Evolutionary conservation across 2,888 invertebrate species (phyloP), one percentile per base, ranked within the genome.

Genomic region (Iselma pallidipennis): DNA sequence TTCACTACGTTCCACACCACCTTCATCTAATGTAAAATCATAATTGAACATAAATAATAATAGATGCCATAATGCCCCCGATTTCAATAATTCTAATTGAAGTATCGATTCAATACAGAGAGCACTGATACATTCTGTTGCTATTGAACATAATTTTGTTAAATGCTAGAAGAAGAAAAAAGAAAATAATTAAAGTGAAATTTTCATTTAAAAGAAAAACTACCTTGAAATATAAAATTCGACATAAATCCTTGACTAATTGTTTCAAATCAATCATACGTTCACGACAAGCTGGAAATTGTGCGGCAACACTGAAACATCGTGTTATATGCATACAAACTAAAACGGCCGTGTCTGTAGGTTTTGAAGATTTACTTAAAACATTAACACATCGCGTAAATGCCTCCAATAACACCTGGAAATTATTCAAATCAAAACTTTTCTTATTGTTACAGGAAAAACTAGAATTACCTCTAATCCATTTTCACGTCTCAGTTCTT

Each of bases 21-120:
- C 95, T 83, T 99, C 98, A 60, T 97, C 93, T 70, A 99, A 84
- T 4, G 99, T 99, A 82, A 92, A 99, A 83, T 99, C 99, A 81
- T 97, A 99, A 64, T 91, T 91, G 81, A 99, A 95, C 80, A 94
- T 89, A 72, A 94, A 92, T 0, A 94, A 87, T 37, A 99, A 82
- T 55, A 99, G 83, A 74, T 96, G 95, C 92, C 95, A 98, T 3
- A 99, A 80, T 0, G 92, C 94, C 7, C 98, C 98, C 1, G 92
- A 89, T 66, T 91, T 89, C 10, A 95, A 86, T 28, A 97, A 82
- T 76, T 90, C 90, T 79, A 91, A 87, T 80, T 99, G 97, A 25
- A 98, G 87, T 68, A 90, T 87, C 53, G 91, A 88, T 77, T 96
- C 94, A n/a, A 89, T 88, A 0, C 94, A 89, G 66, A 99, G 85